These are phyloP conservation scores for Dyspetes luteomarginatus DNA, from an alignment of 2,888 invertebrate species.

Conservation along the genomic window DNA sequence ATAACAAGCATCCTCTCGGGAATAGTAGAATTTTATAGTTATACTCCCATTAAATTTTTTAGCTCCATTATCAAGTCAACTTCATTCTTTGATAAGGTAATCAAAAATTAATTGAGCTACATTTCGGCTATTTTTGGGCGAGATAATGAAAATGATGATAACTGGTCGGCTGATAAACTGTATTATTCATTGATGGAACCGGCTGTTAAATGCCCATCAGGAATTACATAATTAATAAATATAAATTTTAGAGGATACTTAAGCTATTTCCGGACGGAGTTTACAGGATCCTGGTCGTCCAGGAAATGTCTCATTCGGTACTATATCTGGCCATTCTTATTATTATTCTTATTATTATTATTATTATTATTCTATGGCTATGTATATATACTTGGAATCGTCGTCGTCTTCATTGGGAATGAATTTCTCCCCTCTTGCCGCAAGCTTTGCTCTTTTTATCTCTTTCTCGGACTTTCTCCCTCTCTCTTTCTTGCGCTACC, in stretches of 20 bases:
- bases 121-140: neutral
- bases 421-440: neutral
- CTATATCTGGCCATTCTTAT: no score
- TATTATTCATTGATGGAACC: neutral
- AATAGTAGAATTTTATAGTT: neutral
- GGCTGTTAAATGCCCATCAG: no score
- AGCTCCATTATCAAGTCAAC: neutral
- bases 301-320: no score
- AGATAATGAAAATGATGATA: no score
- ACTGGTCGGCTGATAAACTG: no score
- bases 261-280: no score
- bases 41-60: neutral
- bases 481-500: no score
- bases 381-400: conserved; percentile 6
- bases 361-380: conserved; percentile 3
- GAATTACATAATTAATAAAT: no score
- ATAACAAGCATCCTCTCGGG: neutral
- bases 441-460: neutral
- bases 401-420: neutral
- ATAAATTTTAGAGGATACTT: no score
- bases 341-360: no score
- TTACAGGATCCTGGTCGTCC: no score
- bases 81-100: neutral
- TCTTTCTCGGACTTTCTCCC: neutral
- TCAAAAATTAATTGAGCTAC: neutral